These are phyloP conservation scores for Rhopalosiphum padi DNA, from an alignment of 1,140 invertebrate species.

Conservation along the genomic window DNA sequence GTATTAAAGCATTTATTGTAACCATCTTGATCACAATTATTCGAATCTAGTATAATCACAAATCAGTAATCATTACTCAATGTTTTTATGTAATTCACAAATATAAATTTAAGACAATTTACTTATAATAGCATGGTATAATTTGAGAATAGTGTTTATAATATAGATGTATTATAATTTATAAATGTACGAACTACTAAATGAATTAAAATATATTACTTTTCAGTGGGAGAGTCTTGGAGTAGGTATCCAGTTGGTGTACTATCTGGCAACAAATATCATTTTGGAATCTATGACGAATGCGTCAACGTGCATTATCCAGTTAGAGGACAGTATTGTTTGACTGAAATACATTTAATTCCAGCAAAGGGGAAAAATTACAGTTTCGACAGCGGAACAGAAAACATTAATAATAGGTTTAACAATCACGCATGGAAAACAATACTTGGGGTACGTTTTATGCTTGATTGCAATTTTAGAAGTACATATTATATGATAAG, in stretches of 20 bases:
- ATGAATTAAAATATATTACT: not conserved
- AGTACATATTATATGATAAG: not conserved
- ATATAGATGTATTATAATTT: not conserved
- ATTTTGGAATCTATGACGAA: constrained; percentile 29
- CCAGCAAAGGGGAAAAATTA: not conserved
- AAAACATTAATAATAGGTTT: not conserved
- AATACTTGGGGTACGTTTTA: constrained; percentile 20
- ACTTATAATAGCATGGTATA: no score
- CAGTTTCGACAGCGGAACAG: not conserved
- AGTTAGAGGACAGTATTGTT: constrained; percentile 32
- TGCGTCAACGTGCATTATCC: not conserved
- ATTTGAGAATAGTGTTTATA: no score
- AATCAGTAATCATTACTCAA: no score
- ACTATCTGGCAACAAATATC: not conserved
- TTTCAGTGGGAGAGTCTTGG: constrained; percentile 48
- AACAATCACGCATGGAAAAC: not conserved
- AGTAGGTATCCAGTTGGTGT: not conserved
- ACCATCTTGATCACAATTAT: no score
- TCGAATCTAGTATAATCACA: no score
- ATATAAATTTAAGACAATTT: no score
- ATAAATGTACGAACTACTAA: not conserved
- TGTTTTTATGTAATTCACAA: no score
- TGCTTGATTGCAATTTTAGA: not conserved
- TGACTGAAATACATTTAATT: not conserved
- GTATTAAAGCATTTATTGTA: no score